These are phyloP conservation scores for Crenichthys baileyi DNA, from an alignment of 2,797 vertebrate genomes.

Conservation along the genomic window DNA sequence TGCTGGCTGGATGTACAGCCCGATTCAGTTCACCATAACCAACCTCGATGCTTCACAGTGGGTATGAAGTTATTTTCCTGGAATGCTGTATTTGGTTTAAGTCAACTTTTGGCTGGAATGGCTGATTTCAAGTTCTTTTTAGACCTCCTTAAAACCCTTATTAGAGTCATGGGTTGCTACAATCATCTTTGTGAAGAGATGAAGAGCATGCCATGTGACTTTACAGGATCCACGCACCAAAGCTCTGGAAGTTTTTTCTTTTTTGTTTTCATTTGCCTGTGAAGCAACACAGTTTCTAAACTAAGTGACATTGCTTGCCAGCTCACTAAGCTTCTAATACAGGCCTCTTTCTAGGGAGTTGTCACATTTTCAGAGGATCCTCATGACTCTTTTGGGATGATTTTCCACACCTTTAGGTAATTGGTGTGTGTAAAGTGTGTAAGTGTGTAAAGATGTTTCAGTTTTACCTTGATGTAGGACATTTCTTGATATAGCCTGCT, in stretches of 20 bases:
- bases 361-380: not conserved
- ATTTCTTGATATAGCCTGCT: not conserved
- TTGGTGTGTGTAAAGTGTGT: no score
- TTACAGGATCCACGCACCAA: not conserved
- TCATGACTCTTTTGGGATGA: not conserved
- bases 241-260: not conserved
- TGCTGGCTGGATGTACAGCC: not conserved
- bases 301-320: not conserved
- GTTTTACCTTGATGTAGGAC: not conserved
- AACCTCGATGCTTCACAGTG: no score
- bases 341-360: not conserved
- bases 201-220: not conserved
- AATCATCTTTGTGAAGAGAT: not conserved
- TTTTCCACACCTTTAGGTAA: not conserved
- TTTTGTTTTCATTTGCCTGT: not conserved
- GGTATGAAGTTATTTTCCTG: not conserved
- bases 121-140: no score
- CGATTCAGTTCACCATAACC: not conserved
- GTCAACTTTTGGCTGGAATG: not conserved
- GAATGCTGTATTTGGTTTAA: no score
- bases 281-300: not conserved
- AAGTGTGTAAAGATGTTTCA: no score
- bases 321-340: not conserved
- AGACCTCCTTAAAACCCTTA: no score
- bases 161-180: no score